Conservation (phyloP, 2,797 vertebrate species). For the Passerculus sandwichensis region DNA sequence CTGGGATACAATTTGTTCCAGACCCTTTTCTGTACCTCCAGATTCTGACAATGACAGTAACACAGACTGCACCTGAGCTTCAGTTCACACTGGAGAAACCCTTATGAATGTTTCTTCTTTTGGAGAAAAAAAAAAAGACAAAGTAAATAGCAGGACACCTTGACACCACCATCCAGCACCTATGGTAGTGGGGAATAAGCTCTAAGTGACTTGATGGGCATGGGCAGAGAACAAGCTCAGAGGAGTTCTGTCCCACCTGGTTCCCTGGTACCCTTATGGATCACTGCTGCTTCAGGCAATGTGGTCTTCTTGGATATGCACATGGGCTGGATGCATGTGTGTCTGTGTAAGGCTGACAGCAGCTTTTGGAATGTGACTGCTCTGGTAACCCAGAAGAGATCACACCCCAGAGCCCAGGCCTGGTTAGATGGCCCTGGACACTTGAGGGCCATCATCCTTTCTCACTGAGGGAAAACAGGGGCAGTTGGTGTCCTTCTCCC, state of each 20-base stretch:
- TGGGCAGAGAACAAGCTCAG: background rate
- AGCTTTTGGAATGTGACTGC: background rate
- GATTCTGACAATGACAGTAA: background rate
- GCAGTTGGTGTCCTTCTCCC: conserved; percentile 1
- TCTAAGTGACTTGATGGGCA: background rate
- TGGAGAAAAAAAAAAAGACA: background rate
- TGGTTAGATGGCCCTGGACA: background rate
- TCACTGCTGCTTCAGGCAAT: background rate
- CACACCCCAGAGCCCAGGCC: background rate
- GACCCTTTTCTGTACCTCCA: background rate
- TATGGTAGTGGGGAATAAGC: background rate
- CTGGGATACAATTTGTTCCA: background rate
- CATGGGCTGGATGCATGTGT: background rate
- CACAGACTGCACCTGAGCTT: background rate
- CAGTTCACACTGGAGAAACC: background rate
- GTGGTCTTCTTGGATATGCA: background rate
- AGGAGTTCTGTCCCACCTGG: background rate
- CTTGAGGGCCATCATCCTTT: background rate
- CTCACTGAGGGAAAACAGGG: background rate
- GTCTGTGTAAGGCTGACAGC: background rate
- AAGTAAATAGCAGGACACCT: background rate
- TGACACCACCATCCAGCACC: background rate
- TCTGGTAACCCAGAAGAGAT: background rate
- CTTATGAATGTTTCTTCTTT: background rate
- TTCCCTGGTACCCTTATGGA: background rate